Conservation (phyloP, 2,797 vertebrate species). For the Myotis vivesi region DNA sequence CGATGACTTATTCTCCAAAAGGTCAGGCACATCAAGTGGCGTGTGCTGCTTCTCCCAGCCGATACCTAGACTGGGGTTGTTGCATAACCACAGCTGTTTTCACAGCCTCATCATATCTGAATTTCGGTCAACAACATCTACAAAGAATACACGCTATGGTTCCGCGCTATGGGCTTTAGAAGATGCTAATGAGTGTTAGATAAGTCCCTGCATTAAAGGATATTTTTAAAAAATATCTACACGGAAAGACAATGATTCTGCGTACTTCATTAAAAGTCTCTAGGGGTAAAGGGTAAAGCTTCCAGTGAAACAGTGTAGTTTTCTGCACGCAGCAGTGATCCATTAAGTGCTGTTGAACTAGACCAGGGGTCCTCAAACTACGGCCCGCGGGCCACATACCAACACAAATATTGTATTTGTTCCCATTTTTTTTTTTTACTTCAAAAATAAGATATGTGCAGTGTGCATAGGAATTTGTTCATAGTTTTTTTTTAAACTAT, state of each 20-base stretch:
- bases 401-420: no score
- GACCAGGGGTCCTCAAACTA: neutral
- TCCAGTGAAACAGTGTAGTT: neutral
- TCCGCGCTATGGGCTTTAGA: neutral
- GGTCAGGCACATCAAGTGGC: neutral
- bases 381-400: no score
- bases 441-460: no score
- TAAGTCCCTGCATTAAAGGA: neutral
- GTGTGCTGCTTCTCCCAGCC: neutral
- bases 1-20: neutral
- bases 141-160: neutral
- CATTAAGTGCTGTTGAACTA: neutral
- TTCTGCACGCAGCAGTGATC: neutral
- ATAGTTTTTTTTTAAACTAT: no score
- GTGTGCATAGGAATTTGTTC: no score
- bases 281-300: neutral
- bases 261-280: neutral
- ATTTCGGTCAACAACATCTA: neutral
- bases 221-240: neutral
- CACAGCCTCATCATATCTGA: neutral
- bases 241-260: neutral
- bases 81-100: neutral
- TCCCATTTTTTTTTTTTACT: no score
- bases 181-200: neutral
- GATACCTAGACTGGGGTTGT: neutral